Evolutionary conservation across 2,888 invertebrate species (phyloP), one percentile per base, ranked within the genome.

Genomic region (Lasioglossum villosulum): DNA sequence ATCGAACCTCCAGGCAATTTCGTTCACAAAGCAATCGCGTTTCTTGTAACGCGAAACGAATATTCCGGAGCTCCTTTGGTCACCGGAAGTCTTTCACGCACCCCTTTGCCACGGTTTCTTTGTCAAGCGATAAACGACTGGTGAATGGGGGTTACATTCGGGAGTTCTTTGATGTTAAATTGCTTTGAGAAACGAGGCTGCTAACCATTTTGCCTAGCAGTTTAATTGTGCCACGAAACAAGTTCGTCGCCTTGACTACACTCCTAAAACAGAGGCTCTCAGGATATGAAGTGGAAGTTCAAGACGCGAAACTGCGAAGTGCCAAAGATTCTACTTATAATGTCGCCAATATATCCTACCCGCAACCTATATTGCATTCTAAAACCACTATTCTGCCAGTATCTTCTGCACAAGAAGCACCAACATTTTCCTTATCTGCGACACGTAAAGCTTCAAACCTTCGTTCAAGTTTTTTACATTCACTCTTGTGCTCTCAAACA

Each of bases 91-190:
- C 39, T 56, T 42, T 56, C 27, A 39, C 30, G 42, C n/a, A 68
- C n/a, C 23, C 48, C n/a, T 80, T 72, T 71, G 27, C 14, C 16
- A 19, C 23, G 45, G 23, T 27, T 80, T 70, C 84, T 84, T 80
- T 78, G 66, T 75, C 71, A 39, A 23, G 2, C 71, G 75, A 80
- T 42, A 80, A 80, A 77, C 70, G 80, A 63, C 59, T 75, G 56
- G 52, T 27, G 45, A 63, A 23, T 72, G 45, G 19, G 37, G 37
- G 45, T 59, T 66, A 75, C 48, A 75, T 77, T 80, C 59, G 23
- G 78, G 70, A 74, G 52, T 86, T 81, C 86, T 81, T 86, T 86
- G 86, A 86, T 76, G 81, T 78, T 76, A 78, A 86, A 86, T 86
- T 86, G 78, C 86, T 78, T 48, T 66, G 77, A 71, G 70, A 75